Percentiles rank a stretch among this genome's conserved stretches.
These are phyloP conservation scores for Junonia oenone DNA, from an alignment of 2,888 invertebrate genomes.

Conservation along the genomic window DNA sequence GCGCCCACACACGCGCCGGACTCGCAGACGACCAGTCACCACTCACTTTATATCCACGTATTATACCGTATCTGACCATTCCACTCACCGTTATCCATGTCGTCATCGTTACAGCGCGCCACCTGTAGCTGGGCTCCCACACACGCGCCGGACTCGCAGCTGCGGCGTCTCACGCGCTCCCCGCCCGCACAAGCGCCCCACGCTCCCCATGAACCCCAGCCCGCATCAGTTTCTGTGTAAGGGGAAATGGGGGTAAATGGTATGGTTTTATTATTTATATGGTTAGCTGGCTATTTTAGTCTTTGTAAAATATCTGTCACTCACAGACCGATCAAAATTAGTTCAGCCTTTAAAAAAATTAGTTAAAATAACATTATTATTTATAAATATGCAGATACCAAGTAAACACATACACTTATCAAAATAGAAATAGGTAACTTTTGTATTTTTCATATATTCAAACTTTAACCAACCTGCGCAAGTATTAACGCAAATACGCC, in stretches of 20 bases:
- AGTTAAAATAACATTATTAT: no score
- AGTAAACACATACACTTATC: no score
- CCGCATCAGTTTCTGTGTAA: slow-evolving; percentile 55
- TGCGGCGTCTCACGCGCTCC: slow-evolving; percentile 84
- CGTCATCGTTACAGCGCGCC: slow-evolving; percentile 77
- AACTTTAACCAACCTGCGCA: slow-evolving; percentile 78
- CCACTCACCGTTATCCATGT: slow-evolving; percentile 56
- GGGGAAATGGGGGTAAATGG: not conserved
- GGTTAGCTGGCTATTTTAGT: not conserved
- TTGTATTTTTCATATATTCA: no score
- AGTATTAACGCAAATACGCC: slow-evolving; percentile 84
- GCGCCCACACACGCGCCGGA: slow-evolving; percentile 84
- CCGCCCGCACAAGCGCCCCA: slow-evolving; percentile 87
- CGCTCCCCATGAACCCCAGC: slow-evolving; percentile 85
- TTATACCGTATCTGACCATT: no score
- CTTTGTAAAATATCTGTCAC: no score
- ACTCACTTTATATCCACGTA: no score
- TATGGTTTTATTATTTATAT: not conserved
- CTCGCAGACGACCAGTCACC: no score
- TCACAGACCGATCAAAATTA: no score
- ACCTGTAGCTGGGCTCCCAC: slow-evolving; percentile 84
- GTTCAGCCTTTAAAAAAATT: no score
- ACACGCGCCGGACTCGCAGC: slow-evolving; percentile 83
- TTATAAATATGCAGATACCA: no score
- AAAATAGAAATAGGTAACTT: no score